phyloP scores from a whole-genome alignment of 2,888 invertebrate species.

The Ennomos erosarius region DNA sequence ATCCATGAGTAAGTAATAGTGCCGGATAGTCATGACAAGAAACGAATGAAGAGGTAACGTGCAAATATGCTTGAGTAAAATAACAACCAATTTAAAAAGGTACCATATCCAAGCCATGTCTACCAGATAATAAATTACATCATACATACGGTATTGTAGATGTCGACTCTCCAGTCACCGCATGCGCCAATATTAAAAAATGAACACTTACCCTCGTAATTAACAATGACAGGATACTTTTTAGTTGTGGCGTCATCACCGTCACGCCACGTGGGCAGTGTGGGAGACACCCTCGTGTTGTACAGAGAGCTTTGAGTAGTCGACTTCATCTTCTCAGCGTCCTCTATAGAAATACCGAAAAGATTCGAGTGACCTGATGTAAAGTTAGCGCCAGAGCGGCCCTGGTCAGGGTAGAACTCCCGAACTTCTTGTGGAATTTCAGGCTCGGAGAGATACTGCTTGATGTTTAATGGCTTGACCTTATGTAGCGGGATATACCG shows the following conservation, averaged over 20 bases:
- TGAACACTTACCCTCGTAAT: conserved; percentile 71
- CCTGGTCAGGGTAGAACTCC: conserved; percentile 52
- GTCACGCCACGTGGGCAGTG: conserved; percentile 83
- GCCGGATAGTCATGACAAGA: too few relatives aligned
- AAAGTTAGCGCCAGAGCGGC: conserved; percentile 64
- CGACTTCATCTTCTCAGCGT: conserved; percentile 81
- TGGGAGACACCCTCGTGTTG: conserved; percentile 86
- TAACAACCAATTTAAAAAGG: too few relatives aligned
- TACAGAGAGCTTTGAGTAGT: conserved; percentile 80
- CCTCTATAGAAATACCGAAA: conserved; percentile 87
- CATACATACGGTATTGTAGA: conserved; percentile 8
- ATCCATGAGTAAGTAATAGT: too few relatives aligned
- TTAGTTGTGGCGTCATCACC: conserved; percentile 72
- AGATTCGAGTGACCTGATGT: conserved; percentile 87
- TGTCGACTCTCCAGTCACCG: conserved; percentile 36
- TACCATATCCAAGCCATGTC: too few relatives aligned
- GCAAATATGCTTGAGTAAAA: too few relatives aligned
- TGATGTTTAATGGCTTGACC: conserved; percentile 35
- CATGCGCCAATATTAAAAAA: conserved; percentile 46
- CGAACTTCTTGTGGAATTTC: conserved; percentile 54
- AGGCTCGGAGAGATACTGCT: conserved; percentile 41
- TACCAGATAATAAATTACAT: not conserved
- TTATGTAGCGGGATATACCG: conserved; percentile 31
- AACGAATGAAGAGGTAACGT: too few relatives aligned
- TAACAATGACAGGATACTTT: conserved; percentile 71